Conservation (phyloP, 2,113 vertebrate genomes). For the Narcine bancroftii region DNA sequence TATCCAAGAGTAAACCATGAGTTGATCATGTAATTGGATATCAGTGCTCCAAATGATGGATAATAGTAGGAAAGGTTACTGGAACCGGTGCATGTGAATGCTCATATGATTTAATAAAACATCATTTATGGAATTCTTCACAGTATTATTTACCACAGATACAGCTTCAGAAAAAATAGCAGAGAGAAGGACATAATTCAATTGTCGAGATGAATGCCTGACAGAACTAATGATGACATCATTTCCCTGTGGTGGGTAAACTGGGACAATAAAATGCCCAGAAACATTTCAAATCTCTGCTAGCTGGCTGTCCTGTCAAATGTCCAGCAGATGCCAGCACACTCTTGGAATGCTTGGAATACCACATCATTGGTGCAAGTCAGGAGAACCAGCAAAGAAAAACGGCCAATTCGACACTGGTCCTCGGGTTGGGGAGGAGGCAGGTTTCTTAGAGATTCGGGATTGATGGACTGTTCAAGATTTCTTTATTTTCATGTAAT, state of each 20-base stretch:
- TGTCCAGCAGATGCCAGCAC: background rate
- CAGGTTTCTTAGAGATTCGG: no score
- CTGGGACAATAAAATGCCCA: no score
- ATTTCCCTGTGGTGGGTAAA: background rate
- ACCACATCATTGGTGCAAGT: background rate
- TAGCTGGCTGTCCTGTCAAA: background rate
- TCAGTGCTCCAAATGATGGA: background rate
- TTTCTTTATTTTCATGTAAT: no score
- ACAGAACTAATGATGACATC: background rate
- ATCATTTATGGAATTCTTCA: background rate
- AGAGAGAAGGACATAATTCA: background rate
- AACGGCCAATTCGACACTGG: no score
- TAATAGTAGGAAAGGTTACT: background rate
- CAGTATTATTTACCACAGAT: background rate
- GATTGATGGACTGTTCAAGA: no score
- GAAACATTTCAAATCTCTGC: background rate
- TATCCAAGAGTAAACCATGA: background rate
- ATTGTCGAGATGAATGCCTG: background rate
- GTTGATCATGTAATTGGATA: background rate
- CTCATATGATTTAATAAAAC: background rate
- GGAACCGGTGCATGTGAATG: background rate
- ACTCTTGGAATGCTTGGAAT: background rate
- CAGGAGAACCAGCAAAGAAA: background rate
- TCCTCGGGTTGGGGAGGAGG: no score
- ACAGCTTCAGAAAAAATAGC: background rate